phyloP scores from a whole-genome alignment of 2,797 vertebrate species.

The Scomberomorus guttatus region DNA sequence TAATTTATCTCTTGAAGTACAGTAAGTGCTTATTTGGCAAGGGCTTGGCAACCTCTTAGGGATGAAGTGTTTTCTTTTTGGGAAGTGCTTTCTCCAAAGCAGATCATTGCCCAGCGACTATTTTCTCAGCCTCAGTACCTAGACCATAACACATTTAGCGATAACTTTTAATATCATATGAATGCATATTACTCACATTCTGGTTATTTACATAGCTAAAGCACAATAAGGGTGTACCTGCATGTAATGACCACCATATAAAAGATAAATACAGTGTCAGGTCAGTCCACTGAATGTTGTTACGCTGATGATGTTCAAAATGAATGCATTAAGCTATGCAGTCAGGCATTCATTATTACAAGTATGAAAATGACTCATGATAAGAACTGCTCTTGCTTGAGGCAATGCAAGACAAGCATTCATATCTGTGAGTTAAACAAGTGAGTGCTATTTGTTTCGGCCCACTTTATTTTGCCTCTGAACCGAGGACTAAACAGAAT shows the following conservation, averaged over 20 bases:
- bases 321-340: conserved; percentile 37
- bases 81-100: conserved; percentile 65
- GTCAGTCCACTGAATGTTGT: conserved; percentile 24
- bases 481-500: conserved; percentile 39
- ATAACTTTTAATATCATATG: background rate
- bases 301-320: conserved; percentile 43
- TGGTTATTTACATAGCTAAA: conserved; percentile 14
- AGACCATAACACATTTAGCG: background rate
- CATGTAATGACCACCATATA: conserved; percentile 8
- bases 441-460: conserved; percentile 51
- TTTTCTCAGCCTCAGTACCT: conserved; percentile 11
- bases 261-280: conserved; percentile 22
- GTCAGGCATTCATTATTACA: conserved; percentile 62
- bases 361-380: conserved; percentile 70
- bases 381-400: conserved; percentile 58
- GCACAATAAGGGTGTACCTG: background rate
- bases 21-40: conserved; percentile 85
- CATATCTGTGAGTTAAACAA: conserved; percentile 64
- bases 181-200: background rate
- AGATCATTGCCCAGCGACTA: conserved; percentile 53
- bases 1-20: conserved; percentile 72
- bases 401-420: conserved; percentile 62
- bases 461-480: conserved; percentile 61
- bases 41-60: conserved; percentile 62
- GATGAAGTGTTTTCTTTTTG: conserved; percentile 70